A percentile compares a stretch with the other conserved stretches of the same genome.
phyloP scores from a whole-genome alignment of 2,888 invertebrate genomes.

The Meandrusa payeni region DNA sequence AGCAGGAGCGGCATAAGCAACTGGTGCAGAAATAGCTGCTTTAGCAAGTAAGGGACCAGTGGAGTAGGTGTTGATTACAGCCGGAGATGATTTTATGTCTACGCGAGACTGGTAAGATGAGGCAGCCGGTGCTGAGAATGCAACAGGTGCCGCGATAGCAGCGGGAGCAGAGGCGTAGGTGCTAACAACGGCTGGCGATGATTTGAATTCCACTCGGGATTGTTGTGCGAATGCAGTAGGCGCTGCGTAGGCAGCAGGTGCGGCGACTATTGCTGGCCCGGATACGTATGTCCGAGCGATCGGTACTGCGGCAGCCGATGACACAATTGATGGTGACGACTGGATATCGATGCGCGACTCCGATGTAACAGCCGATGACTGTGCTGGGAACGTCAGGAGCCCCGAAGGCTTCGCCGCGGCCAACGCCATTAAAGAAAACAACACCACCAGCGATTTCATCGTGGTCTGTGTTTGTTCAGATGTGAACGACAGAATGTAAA shows the following conservation, averaged over 20 bases:
- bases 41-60: conserved; percentile 30
- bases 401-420: conserved; percentile 53
- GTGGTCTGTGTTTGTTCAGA: conserved; percentile 80
- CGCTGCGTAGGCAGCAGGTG: conserved; percentile 30
- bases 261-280: conserved; percentile 42
- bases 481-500: conserved; percentile 50
- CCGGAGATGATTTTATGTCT: conserved; percentile 41
- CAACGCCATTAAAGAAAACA: conserved; percentile 81
- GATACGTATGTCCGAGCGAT: conserved; percentile 28
- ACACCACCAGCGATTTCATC: conserved; percentile 83
- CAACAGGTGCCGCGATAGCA: conserved; percentile 27
- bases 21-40: conserved; percentile 32
- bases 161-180: conserved; percentile 32
- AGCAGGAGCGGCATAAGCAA: conserved; percentile 36
- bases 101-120: conserved; percentile 45
- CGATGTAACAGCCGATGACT: conserved; percentile 43
- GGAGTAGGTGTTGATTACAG: conserved; percentile 41
- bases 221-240: conserved; percentile 44
- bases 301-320: conserved; percentile 47
- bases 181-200: conserved; percentile 36
- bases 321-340: conserved; percentile 35
- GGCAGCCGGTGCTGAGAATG: conserved; percentile 41
- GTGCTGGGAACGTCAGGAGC: conserved; percentile 35
- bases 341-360: conserved; percentile 60
- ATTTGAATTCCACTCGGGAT: conserved; percentile 42